phyloP scores from a whole-genome alignment of 2,888 invertebrate species.

The Timema cristinae region DNA sequence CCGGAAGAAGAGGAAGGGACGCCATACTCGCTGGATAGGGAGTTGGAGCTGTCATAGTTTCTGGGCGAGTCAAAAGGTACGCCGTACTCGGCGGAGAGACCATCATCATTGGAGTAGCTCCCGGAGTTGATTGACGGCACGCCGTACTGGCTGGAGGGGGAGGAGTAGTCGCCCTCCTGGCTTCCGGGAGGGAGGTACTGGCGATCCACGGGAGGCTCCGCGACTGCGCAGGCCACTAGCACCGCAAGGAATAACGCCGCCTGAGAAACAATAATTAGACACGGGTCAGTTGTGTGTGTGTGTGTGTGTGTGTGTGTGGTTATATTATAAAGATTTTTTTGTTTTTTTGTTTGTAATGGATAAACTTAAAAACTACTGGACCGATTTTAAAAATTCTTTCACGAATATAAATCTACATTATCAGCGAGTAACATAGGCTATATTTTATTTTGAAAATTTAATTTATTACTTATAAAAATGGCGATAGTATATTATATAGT shows the following conservation, averaged over 20 bases:
- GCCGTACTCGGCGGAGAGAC: slow-evolving; percentile 34
- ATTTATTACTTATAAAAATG: too few relatives aligned
- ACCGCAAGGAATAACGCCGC: slow-evolving; percentile 1
- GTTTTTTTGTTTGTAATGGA: too few relatives aligned
- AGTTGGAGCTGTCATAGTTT: neutral
- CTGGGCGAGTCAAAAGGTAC: slow-evolving; percentile 24
- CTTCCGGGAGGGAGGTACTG: slow-evolving; percentile 25
- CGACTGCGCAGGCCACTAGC: slow-evolving; percentile 17
- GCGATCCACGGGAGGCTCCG: slow-evolving; percentile 26
- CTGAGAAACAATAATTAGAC: neutral
- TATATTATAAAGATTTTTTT: too few relatives aligned
- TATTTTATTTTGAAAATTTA: too few relatives aligned
- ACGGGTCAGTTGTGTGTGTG: too few relatives aligned
- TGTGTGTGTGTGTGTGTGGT: too few relatives aligned
- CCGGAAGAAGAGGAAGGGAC: slow-evolving; percentile 20
- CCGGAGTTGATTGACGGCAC: slow-evolving; percentile 9
- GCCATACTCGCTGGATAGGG: slow-evolving; percentile 29
- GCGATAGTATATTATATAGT: too few relatives aligned
- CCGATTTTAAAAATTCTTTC: too few relatives aligned
- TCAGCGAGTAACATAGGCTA: too few relatives aligned
- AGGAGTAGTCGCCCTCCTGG: neutral
- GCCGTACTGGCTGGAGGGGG: slow-evolving; percentile 19
- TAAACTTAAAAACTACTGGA: too few relatives aligned
- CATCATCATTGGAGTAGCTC: slow-evolving; percentile 8
- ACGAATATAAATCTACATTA: too few relatives aligned